Conservation (phyloP, 2,113 vertebrate species). For the Sigmodon hispidus region DNA sequence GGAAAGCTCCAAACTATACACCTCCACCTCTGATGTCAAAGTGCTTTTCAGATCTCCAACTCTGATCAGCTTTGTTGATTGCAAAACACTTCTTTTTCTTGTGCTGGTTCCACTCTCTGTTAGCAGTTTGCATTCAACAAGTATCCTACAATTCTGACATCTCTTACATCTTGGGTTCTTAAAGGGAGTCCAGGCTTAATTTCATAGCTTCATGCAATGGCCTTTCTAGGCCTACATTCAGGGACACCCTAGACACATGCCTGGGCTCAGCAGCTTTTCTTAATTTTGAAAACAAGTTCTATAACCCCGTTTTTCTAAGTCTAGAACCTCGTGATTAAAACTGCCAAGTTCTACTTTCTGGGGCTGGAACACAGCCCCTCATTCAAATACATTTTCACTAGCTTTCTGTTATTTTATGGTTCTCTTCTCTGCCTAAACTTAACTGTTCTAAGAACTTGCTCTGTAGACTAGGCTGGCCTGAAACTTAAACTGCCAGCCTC, state of each 20-base stretch:
- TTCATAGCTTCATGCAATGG: background rate
- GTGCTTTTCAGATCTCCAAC: background rate
- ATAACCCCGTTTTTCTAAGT: background rate
- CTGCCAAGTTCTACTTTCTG: background rate
- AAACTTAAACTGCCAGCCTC: too few species aligned
- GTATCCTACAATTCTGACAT: background rate
- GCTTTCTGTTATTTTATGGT: background rate
- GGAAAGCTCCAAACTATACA: background rate
- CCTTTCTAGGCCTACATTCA: background rate
- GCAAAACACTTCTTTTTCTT: background rate
- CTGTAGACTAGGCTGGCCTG: background rate
- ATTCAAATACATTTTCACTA: background rate
- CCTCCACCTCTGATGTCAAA: background rate
- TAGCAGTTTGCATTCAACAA: background rate
- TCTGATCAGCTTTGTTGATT: background rate
- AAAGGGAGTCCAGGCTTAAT: background rate
- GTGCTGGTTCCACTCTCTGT: background rate
- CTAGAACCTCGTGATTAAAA: background rate
- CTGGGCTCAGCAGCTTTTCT: background rate
- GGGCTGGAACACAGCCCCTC: background rate
- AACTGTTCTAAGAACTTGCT: background rate
- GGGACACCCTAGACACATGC: background rate
- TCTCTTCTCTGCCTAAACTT: background rate
- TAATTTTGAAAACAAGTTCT: background rate
- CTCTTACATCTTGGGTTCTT: background rate